phyloP scores from a whole-genome alignment of 2,888 invertebrate species.

The Pachydiplax longipennis region DNA sequence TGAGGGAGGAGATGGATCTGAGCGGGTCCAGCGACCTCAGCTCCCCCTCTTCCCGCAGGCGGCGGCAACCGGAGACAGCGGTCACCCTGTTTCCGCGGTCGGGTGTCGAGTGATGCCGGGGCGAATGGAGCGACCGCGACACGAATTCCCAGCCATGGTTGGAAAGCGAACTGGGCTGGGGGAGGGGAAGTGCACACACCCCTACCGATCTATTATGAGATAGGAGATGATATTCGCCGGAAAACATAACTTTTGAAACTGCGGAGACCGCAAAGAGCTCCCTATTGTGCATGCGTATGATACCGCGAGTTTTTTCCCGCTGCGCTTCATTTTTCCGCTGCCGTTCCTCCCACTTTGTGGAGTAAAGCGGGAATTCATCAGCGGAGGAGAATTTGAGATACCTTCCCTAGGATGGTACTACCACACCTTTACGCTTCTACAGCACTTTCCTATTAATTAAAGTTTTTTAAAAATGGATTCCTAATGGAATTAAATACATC shows the following conservation, averaged over 20 bases:
- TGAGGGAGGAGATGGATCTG: background rate
- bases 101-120: conserved; percentile 31
- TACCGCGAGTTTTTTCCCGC: no score
- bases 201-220: no score
- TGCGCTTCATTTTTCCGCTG: background rate
- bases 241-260: no score
- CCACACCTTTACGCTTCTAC: no score
- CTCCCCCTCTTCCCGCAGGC: conserved; percentile 4
- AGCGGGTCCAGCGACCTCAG: conserved; percentile 5
- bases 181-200: background rate
- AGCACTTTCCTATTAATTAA: no score
- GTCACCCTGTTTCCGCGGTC: conserved; percentile 30
- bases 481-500: no score
- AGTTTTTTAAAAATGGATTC: no score
- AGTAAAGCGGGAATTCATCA: background rate
- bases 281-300: background rate
- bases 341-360: background rate
- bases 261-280: no score
- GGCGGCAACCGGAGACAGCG: conserved; percentile 41
- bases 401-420: no score
- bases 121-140: conserved; percentile 11
- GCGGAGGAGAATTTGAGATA: no score
- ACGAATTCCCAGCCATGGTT: conserved; percentile 21
- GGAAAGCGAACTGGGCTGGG: background rate
- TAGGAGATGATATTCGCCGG: no score